These are phyloP conservation scores for Malurus cyaneus DNA, from an alignment of 2,113 vertebrate species.

Conservation along the genomic window DNA sequence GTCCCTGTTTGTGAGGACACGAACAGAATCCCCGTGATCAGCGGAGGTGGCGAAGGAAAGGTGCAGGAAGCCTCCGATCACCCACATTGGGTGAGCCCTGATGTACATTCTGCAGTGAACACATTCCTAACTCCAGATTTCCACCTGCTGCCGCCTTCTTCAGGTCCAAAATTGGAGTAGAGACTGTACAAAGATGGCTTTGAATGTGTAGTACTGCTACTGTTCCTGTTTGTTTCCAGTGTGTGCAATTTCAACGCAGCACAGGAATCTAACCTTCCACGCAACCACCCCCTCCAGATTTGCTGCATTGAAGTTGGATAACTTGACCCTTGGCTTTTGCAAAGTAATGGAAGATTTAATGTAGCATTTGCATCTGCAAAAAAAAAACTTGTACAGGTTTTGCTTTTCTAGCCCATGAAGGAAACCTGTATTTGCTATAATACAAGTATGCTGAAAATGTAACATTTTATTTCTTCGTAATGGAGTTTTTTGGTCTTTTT, in stretches of 20 bases:
- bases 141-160: not conserved
- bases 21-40: not conserved
- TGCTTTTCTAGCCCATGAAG: not conserved
- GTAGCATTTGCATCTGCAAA: not conserved
- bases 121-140: slow-evolving; percentile 17
- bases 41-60: not conserved
- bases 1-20: not conserved
- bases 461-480: not conserved
- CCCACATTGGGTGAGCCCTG: slow-evolving; percentile 73
- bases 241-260: not conserved
- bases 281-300: not conserved
- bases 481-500: not conserved
- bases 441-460: not conserved
- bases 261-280: not conserved
- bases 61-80: slow-evolving; percentile 3
- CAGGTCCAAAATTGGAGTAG: not conserved
- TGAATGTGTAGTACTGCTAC: slow-evolving; percentile 24
- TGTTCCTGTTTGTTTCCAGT: not conserved
- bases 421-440: not conserved
- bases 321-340: not conserved
- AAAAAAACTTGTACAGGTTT: not conserved
- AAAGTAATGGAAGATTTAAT: not conserved
- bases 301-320: not conserved
- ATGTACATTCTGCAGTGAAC: slow-evolving; percentile 24
- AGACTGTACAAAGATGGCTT: slow-evolving; percentile 7